Conservation (phyloP, 2,113 vertebrate genomes). For the Dinomys branickii region DNA sequence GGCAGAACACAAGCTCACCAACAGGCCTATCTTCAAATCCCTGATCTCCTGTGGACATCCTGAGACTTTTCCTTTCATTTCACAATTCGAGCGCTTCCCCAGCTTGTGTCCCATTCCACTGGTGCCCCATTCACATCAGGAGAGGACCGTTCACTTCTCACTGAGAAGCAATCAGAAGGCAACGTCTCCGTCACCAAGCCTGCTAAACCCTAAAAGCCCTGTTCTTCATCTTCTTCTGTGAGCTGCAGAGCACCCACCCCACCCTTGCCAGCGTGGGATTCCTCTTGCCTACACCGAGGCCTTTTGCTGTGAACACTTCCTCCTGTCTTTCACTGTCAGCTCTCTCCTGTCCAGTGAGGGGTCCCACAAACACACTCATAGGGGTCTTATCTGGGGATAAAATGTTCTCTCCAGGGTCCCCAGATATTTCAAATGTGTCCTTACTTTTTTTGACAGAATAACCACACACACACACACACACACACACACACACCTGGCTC, state of each 20-base stretch:
- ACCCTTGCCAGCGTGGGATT: not conserved
- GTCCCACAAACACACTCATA: not conserved
- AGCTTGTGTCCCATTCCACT: no score
- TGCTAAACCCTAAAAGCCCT: rapidly evolving
- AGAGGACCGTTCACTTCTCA: no score
- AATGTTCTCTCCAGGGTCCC: not conserved
- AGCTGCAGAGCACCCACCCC: not conserved
- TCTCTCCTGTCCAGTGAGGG: not conserved
- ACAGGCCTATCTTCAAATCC: no score
- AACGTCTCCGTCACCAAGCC: not conserved
- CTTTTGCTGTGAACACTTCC: not conserved
- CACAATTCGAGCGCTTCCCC: no score
- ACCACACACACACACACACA: not conserved
- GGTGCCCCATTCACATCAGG: no score
- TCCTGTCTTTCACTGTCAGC: not conserved
- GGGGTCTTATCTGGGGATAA: not conserved
- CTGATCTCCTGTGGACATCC: no score
- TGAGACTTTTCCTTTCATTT: no score
- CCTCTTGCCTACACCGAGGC: not conserved
- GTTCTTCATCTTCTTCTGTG: not conserved
- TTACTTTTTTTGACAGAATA: not conserved
- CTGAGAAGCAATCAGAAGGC: no score
- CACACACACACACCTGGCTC: not conserved
- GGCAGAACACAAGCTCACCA: no score
- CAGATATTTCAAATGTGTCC: not conserved